Conservation (phyloP, 2,797 vertebrate genomes). For the Eutrigla gurnardus region DNA sequence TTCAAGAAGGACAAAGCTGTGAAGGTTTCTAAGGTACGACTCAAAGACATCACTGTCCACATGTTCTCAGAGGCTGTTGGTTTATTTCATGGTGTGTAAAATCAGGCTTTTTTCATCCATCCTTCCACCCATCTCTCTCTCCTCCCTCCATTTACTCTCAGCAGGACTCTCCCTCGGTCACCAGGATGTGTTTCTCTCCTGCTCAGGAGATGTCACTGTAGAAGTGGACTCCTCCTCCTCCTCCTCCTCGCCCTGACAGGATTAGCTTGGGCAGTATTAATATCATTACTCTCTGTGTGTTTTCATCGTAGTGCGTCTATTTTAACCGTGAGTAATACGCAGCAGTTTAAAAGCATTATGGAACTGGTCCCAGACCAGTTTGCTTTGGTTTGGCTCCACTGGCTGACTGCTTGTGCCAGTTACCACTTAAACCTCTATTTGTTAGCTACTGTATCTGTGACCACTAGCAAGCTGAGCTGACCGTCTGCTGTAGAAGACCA, state of each 20-base stretch:
- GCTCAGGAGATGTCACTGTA: constrained; percentile 54
- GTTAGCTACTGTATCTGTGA: constrained; percentile 40
- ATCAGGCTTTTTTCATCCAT: neutral
- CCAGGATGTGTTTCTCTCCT: constrained; percentile 63
- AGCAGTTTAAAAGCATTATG: constrained; percentile 8
- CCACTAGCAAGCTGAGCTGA: constrained; percentile 36
- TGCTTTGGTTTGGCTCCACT: constrained; percentile 39
- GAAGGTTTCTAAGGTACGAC: constrained; percentile 64
- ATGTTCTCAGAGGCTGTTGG: no score
- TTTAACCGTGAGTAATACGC: constrained; percentile 54
- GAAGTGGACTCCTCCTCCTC: neutral
- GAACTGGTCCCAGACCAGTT: no score
- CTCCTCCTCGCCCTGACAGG: neutral
- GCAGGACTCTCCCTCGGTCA: constrained; percentile 59
- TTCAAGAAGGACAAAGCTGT: constrained; percentile 49
- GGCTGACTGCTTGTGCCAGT: constrained; percentile 25
- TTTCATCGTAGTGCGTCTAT: constrained; percentile 14
- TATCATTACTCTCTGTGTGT: neutral
- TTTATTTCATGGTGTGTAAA: no score
- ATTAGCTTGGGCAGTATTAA: constrained; percentile 34
- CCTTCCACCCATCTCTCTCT: neutral
- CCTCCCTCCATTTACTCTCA: neutral
- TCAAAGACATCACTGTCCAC: neutral
- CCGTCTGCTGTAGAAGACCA: constrained; percentile 19
- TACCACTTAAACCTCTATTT: constrained; percentile 4